phyloP scores from a whole-genome alignment of 2,888 invertebrate species.

The Drosophila melanosoma region DNA sequence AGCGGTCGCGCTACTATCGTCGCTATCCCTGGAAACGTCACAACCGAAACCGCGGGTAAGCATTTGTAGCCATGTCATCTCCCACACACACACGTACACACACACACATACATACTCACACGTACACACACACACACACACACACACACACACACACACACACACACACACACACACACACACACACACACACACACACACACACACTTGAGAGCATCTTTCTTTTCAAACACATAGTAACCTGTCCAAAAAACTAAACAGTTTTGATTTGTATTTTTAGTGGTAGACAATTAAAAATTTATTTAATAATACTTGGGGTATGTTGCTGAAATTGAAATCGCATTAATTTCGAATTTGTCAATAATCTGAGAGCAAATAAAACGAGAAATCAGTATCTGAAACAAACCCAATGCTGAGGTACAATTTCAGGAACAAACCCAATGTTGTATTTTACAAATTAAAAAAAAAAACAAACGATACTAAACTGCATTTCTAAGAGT shows the following conservation, averaged over 20 bases:
- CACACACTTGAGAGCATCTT: no score
- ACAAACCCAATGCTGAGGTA: not conserved
- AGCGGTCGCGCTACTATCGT: slow-evolving; percentile 87
- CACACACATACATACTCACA: not conserved
- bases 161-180: not conserved
- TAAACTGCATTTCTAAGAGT: slow-evolving; percentile 65
- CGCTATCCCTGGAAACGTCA: slow-evolving; percentile 88
- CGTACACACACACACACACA: not conserved
- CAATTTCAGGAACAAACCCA: slow-evolving; percentile 27
- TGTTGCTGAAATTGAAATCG: slow-evolving; percentile 35
- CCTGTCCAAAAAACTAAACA: not conserved
- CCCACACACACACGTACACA: not conserved
- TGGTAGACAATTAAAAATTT: slow-evolving; percentile 12
- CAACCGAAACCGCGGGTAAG: slow-evolving; percentile 85
- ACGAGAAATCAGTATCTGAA: slow-evolving; percentile 5
- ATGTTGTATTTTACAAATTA: not conserved
- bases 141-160: not conserved
- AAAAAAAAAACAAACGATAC: slow-evolving; percentile 23
- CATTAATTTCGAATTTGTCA: not conserved
- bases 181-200: not conserved
- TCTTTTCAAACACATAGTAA: slow-evolving; percentile 17
- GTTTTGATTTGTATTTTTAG: slow-evolving; percentile 52
- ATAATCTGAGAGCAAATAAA: not conserved
- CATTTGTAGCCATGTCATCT: slow-evolving; percentile 13
- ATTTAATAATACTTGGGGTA: not conserved